phyloP scores from a whole-genome alignment of 2,113 vertebrate genomes.

The Macquaria ambigua region DNA sequence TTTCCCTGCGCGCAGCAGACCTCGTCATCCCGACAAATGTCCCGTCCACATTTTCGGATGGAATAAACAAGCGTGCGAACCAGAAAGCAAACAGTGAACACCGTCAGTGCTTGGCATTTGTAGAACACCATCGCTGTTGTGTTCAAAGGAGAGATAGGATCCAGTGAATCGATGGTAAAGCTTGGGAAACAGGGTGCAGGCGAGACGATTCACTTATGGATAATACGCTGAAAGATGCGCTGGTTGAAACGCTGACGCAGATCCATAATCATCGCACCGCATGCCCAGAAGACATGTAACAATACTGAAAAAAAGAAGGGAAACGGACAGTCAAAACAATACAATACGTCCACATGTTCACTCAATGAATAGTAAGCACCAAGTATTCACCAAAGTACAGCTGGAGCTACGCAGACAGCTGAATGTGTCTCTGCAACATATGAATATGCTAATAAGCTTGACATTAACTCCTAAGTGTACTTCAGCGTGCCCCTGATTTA shows the following conservation, averaged over 20 bases:
- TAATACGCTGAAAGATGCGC: slow-evolving; percentile 1
- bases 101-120: slow-evolving; percentile 8
- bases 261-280: slow-evolving; percentile 20
- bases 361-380: background rate
- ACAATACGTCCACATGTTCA: background rate
- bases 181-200: background rate
- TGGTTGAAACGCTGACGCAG: slow-evolving; percentile 36
- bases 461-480: slow-evolving; percentile 21
- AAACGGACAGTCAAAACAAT: background rate
- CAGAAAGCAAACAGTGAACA: slow-evolving; percentile 34
- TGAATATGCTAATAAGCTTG: slow-evolving; percentile 14
- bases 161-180: background rate
- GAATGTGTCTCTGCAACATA: background rate
- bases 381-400: background rate
- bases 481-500: slow-evolving; percentile 25
- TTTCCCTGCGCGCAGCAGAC: slow-evolving; percentile 86
- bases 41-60: slow-evolving; percentile 79
- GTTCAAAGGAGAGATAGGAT: background rate
- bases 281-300: background rate
- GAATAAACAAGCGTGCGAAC: slow-evolving; percentile 36
- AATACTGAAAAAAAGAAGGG: too few species aligned
- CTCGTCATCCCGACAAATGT: slow-evolving; percentile 83
- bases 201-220: slow-evolving; percentile 14
- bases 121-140: slow-evolving; percentile 33
- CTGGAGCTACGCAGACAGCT: background rate